Conservation (phyloP, 2,797 vertebrate genomes). For the Epinephelus malabaricus region DNA sequence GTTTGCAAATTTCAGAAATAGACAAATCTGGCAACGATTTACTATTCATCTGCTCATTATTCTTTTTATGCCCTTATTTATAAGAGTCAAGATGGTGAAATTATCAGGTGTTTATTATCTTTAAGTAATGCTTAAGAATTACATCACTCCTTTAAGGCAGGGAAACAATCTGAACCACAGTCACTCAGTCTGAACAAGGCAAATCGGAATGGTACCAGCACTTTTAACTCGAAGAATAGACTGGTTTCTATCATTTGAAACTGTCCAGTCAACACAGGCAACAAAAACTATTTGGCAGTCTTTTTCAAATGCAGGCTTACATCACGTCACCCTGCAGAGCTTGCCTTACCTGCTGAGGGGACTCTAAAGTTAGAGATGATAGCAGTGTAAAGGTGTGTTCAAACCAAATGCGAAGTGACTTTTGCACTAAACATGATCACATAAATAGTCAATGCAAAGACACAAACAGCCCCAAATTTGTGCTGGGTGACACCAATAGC, state of each 20-base stretch:
- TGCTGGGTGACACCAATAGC: no score
- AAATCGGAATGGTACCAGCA: conserved; percentile 7
- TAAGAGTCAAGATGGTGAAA: background rate
- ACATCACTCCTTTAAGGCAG: background rate
- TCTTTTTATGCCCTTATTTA: background rate
- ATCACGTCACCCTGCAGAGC: conserved; percentile 27
- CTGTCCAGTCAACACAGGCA: conserved; percentile 2
- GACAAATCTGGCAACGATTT: background rate
- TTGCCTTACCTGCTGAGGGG: background rate
- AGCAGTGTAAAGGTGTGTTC: background rate
- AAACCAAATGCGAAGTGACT: no score
- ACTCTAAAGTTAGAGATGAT: background rate
- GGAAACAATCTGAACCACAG: conserved; percentile 7
- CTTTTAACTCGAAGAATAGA: background rate
- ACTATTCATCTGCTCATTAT: background rate
- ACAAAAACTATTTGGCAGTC: conserved; percentile 3
- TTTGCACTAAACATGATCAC: no score
- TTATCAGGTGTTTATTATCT: background rate
- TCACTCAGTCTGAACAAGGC: background rate
- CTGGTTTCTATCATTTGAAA: no score
- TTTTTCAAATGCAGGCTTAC: conserved; percentile 32
- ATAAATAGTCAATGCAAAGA: no score
- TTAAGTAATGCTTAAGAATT: background rate
- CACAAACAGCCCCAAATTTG: no score
- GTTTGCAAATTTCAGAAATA: no score